Conservation (phyloP, 1,140 invertebrate species). For the Mamestra configurata region DNA sequence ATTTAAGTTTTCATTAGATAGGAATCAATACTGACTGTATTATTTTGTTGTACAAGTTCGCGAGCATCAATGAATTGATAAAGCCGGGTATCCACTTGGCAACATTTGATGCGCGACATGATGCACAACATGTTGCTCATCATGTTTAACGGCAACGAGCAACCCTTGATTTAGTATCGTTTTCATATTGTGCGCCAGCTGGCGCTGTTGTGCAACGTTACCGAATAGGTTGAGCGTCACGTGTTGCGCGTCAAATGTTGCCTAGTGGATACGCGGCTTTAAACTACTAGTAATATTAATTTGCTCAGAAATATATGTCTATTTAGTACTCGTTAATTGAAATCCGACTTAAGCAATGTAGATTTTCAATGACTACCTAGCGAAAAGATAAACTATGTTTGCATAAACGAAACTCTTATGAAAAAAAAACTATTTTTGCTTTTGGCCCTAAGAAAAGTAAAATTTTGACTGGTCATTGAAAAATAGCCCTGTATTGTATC, state of each 20-base stretch:
- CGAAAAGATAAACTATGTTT: not conserved
- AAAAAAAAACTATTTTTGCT: too few relatives aligned
- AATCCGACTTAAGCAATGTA: not conserved
- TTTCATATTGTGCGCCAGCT: too few relatives aligned
- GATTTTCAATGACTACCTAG: slow-evolving; percentile 3
- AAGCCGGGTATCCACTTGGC: too few relatives aligned
- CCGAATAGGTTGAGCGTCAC: too few relatives aligned
- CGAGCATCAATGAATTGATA: not conserved
- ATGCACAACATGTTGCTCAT: too few relatives aligned
- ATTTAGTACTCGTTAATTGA: not conserved
- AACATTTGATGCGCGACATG: too few relatives aligned
- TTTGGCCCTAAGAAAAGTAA: not conserved
- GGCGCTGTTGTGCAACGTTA: too few relatives aligned
- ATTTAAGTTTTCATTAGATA: not conserved
- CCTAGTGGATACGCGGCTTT: too few relatives aligned
- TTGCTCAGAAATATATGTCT: not conserved
- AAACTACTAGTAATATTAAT: not conserved
- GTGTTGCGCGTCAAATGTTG: too few relatives aligned
- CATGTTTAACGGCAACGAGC: too few relatives aligned
- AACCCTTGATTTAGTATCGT: too few relatives aligned
- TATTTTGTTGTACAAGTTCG: not conserved
- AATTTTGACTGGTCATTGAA: not conserved
- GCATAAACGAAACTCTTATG: too few relatives aligned
- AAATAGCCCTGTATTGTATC: not conserved
- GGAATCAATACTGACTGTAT: not conserved